Percentiles rank a stretch among this genome's conserved stretches.
These are phyloP conservation scores for Chaetogeoica ovagalla DNA, from an alignment of 2,888 invertebrate genomes.

Conservation along the genomic window DNA sequence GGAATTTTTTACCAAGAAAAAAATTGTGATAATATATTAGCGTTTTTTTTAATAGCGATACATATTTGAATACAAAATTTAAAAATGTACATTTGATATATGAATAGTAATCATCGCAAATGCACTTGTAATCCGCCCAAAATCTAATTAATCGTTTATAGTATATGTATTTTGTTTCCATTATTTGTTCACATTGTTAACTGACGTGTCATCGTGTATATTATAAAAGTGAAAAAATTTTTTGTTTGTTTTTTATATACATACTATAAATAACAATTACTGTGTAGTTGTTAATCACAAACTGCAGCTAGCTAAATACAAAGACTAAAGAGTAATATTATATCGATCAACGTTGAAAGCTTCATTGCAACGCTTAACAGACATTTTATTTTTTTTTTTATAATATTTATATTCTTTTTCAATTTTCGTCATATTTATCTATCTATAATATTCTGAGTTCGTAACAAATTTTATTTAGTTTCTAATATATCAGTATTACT, in stretches of 20 bases:
- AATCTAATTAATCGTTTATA: slow-evolving; percentile 18
- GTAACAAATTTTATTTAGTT: neutral
- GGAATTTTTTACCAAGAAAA: slow-evolving; percentile 49
- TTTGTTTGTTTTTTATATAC: neutral
- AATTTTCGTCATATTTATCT: slow-evolving; percentile 5
- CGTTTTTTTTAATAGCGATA: slow-evolving; percentile 26
- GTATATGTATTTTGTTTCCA: slow-evolving; percentile 9
- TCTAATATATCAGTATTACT: neutral
- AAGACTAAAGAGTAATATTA: slow-evolving; percentile 1
- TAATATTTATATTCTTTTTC: neutral
- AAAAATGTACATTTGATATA: slow-evolving; percentile 35
- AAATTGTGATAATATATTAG: slow-evolving; percentile 50
- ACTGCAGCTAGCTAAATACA: slow-evolving; percentile 12
- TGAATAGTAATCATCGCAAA: slow-evolving; percentile 20
- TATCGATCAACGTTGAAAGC: neutral
- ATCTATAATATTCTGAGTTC: slow-evolving; percentile 10
- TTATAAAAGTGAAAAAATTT: neutral
- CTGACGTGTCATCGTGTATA: neutral
- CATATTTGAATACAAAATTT: slow-evolving; percentile 17
- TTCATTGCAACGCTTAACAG: slow-evolving; percentile 20
- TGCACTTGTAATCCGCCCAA: slow-evolving; percentile 40
- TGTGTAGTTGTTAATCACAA: slow-evolving; percentile 3
- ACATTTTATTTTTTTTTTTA: no score
- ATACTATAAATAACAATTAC: neutral
- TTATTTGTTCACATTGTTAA: slow-evolving; percentile 4